Base-by-base conservation (phyloP, 2,797 vertebrate species). In the Xiphorhynchus erythropygius region DNA sequence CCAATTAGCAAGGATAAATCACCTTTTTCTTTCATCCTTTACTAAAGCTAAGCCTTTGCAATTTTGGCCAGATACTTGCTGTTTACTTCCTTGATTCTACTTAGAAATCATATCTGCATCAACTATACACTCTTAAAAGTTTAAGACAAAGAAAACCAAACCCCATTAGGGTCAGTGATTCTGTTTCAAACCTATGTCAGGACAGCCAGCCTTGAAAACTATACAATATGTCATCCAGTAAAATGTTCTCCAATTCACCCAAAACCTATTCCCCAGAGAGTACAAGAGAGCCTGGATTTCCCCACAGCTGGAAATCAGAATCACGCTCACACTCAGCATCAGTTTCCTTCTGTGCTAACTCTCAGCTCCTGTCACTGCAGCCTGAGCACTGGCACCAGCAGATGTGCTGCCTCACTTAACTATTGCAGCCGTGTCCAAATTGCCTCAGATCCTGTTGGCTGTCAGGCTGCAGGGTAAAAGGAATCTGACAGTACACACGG, bases 401-500 rank as follows among this genome's bases (percentile, higher is more conserved):
- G n/a, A 84, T 32, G 18, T n/a, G 33, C 52, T 23, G 60, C 63
- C 50, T 89, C 60, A 23, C 33, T 59, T 57, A 59, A 46, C 32
- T 65, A 53, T 4, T 24, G 15, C 49, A 69, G 56, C 70, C 60
- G 77, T 84, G 53, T 80, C 37, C 52, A 84, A 74, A 90, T 25
- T 33, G 32, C 42, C 53, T 87, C 46, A 83, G 64, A 90, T 87
- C 87, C 44, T 65, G 49, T 37, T 83, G 55, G 55, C 19, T 89
- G 78, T 83, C 92, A 84, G 68, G 75, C 69, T 30, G 49, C 76
- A 63, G 67, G 62, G 57, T 52, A 65, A 68, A 80, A 91, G 50
- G 53, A 33, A 78, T 65, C 56, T 89, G 75, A 77, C 87, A 93
- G 74, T 92, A 92, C 89, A 84, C 82, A 90, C 11, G 82, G 52